Evolutionary conservation across 2,797 vertebrate species (phyloP).

Genomic region (Chloroceryle amazona): DNA sequence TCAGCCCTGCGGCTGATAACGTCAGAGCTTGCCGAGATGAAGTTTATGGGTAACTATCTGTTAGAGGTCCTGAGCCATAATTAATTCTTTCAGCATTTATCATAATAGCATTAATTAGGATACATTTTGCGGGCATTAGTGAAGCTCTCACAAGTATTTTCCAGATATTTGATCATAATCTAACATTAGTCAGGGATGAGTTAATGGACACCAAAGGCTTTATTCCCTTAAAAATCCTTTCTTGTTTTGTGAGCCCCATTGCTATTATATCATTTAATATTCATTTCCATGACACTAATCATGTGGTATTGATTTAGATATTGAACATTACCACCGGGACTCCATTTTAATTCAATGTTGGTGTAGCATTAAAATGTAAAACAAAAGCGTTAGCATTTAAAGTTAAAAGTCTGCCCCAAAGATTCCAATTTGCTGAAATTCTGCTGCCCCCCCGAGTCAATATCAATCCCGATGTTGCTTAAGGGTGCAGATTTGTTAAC

Average conservation of each 20-base stretch:
- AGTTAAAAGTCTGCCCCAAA: slow-evolving; percentile 39
- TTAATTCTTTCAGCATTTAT: slow-evolving; percentile 69
- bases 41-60: background rate
- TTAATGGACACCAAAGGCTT: slow-evolving; percentile 71
- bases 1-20: background rate
- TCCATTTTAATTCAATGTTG: slow-evolving; percentile 74
- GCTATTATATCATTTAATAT: slow-evolving; percentile 67
- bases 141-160: slow-evolving; percentile 70
- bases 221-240: slow-evolving; percentile 32
- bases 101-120: slow-evolving; percentile 63
- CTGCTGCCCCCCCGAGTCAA: background rate
- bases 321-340: slow-evolving; percentile 55
- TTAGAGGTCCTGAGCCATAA: slow-evolving; percentile 15
- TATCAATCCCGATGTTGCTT: background rate
- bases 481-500: background rate
- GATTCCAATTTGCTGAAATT: slow-evolving; percentile 39
- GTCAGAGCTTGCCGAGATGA: slow-evolving; percentile 27
- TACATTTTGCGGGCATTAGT: slow-evolving; percentile 63
- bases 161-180: slow-evolving; percentile 69
- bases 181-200: slow-evolving; percentile 69
- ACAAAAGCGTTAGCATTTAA: slow-evolving; percentile 21
- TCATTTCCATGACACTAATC: slow-evolving; percentile 71
- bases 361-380: slow-evolving; percentile 64
- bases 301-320: slow-evolving; percentile 70
- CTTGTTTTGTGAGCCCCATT: slow-evolving; percentile 34